Percentiles rank a stretch among this genome's conserved stretches.
Evolutionary conservation across 2,888 invertebrate genomes (phyloP).

Genomic region (Drosophila affinis): DNA sequence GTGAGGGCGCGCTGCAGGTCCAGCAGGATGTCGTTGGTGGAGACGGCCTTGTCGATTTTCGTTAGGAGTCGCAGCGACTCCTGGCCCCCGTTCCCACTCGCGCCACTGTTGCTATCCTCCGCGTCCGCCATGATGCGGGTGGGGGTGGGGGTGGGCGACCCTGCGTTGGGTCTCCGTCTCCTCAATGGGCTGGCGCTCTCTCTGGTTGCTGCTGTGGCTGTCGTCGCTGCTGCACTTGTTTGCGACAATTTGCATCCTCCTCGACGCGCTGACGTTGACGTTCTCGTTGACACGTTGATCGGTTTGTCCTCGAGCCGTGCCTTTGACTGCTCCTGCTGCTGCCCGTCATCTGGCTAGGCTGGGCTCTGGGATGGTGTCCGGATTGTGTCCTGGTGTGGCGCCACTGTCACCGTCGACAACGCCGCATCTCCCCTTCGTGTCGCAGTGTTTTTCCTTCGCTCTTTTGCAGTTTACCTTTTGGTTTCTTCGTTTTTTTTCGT

Average conservation of each 20-base stretch:
- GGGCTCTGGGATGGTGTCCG: slow-evolving; percentile 30
- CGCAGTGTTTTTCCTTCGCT: neutral
- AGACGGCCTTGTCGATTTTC: slow-evolving; percentile 83
- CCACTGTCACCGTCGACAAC: slow-evolving; percentile 43
- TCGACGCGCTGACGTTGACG: slow-evolving; percentile 36
- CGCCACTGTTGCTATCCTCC: slow-evolving; percentile 71
- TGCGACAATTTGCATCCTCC: slow-evolving; percentile 71
- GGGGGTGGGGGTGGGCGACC: slow-evolving; percentile 19
- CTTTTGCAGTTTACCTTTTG: slow-evolving; percentile 1
- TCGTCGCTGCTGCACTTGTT: slow-evolving; percentile 40
- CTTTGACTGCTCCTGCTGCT: slow-evolving; percentile 26
- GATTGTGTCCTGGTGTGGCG: slow-evolving; percentile 27
- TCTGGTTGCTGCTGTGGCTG: slow-evolving; percentile 40
- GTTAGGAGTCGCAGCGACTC: slow-evolving; percentile 61
- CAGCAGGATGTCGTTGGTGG: slow-evolving; percentile 82
- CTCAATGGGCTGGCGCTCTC: slow-evolving; percentile 27
- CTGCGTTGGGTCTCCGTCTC: slow-evolving; percentile 25
- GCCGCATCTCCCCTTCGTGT: slow-evolving; percentile 18
- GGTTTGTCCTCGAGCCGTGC: slow-evolving; percentile 42
- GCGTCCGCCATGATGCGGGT: slow-evolving; percentile 65
- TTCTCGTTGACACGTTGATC: slow-evolving; percentile 46
- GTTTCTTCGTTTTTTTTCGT: slow-evolving; percentile 19
- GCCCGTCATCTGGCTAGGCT: slow-evolving; percentile 64
- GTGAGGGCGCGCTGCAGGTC: slow-evolving; percentile 83
- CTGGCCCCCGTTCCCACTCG: slow-evolving; percentile 34